Base-by-base conservation (phyloP, 1,140 invertebrate species). In the Cepaea nemoralis region DNA sequence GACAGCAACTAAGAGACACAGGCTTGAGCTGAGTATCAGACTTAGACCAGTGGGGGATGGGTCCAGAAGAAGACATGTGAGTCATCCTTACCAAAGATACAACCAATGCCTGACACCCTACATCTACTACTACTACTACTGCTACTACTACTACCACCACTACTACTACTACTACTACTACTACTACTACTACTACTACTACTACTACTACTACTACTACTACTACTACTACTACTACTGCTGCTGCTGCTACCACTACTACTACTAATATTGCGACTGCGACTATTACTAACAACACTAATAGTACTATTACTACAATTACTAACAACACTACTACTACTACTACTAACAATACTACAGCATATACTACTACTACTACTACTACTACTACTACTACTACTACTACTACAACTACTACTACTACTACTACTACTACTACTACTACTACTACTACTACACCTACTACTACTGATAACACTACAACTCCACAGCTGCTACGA, bases 381-480 rank as follows among this genome's bases (percentile, higher is more conserved):
- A 55, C 50, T 55, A 55, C 50, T 55, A 55, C 37, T 69, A 69
- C 37, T 69, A 69, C 37, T 69, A 37, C 37, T 37, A 37, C 37
- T 37, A 69, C 37, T 69, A 69, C 37, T 69, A 37, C 37, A 33
- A 69, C 37, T 69, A 69, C 37, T 39, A 69, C 37, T 69, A 37
- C 37, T 39, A 69, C 37, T 69, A 69, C 31, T 37, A 37, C 37
- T 69, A 37, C 37, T 69, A 69, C 37, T 69, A 69, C 37, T 69
- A 37, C 37, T 69, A 69, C 37, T 55, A n/a, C 50, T 55, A 55
- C 50, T 55, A n/a, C 50, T 55, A n/a, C 37, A 33, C 1, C n/a
- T 33, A 69, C 37, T 69, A 69, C 37, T 69, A 37, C n/a, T 69
- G 19, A 14, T 55, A 55, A 5, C n/a, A 55, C 50, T 55, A n/a